These are phyloP conservation scores for Corythaixoides concolor DNA, from an alignment of 2,113 vertebrate genomes.

Conservation along the genomic window DNA sequence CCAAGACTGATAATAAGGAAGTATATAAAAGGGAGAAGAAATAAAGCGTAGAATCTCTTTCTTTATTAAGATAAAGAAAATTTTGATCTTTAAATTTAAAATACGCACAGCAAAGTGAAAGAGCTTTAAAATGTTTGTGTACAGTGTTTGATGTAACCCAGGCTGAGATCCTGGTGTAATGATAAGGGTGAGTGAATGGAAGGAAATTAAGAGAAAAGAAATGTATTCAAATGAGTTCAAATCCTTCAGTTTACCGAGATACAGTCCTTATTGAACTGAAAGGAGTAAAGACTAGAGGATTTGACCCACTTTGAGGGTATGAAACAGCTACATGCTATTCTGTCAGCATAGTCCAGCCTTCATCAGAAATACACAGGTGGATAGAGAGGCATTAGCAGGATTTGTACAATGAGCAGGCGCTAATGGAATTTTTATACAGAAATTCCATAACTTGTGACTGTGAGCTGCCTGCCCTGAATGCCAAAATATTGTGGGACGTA, in stretches of 20 bases:
- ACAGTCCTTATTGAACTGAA: neutral
- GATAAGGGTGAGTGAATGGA: neutral
- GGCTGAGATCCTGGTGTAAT: neutral
- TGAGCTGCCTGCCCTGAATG: neutral
- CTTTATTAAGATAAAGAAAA: neutral
- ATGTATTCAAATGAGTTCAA: neutral
- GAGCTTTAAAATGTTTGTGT: neutral
- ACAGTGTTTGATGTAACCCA: neutral
- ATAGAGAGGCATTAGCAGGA: neutral
- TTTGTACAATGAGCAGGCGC: neutral
- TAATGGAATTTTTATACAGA: constrained; percentile 7
- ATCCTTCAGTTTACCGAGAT: neutral
- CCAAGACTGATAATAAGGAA: neutral
- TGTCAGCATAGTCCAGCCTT: neutral
- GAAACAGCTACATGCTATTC: neutral
- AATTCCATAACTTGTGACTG: neutral
- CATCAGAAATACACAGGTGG: neutral
- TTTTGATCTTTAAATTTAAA: neutral
- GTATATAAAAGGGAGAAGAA: neutral
- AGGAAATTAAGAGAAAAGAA: neutral
- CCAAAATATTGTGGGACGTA: neutral
- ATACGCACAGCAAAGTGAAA: neutral
- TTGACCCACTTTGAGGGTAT: neutral
- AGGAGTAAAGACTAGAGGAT: neutral
- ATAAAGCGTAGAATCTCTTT: neutral